Conservation (phyloP, 2,113 vertebrate species). For the Muntiacus muntjak region DNA sequence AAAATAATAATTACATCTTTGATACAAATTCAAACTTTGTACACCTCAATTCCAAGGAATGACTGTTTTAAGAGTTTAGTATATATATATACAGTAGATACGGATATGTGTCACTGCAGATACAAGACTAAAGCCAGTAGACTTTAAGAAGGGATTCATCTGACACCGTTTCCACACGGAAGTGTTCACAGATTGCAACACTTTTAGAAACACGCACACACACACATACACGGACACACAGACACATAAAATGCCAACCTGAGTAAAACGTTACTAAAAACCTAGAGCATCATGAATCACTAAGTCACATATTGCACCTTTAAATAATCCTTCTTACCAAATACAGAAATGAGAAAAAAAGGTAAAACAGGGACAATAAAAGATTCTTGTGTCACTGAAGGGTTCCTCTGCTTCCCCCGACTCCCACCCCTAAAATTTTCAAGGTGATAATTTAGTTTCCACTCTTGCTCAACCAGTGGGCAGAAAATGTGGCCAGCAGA, state of each 20-base stretch:
- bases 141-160: slow-evolving; percentile 50
- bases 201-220: slow-evolving; percentile 69
- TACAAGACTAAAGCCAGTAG: slow-evolving; percentile 77
- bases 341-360: slow-evolving; percentile 70
- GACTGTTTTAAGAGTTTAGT: slow-evolving; percentile 60
- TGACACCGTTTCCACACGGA: slow-evolving; percentile 71
- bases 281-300: slow-evolving; percentile 82
- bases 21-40: slow-evolving; percentile 79
- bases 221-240: slow-evolving; percentile 49
- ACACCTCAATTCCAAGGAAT: slow-evolving; percentile 76
- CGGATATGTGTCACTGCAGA: slow-evolving; percentile 66
- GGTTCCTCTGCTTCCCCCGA: not conserved
- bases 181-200: slow-evolving; percentile 78
- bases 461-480: slow-evolving; percentile 51
- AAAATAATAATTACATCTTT: slow-evolving; percentile 77
- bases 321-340: slow-evolving; percentile 83
- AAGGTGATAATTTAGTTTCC: slow-evolving; percentile 25
- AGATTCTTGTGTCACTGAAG: not conserved
- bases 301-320: slow-evolving; percentile 87
- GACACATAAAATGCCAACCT: slow-evolving; percentile 82
- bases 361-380: slow-evolving; percentile 40
- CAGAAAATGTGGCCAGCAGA: slow-evolving; percentile 11
- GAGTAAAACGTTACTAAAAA: slow-evolving; percentile 83
- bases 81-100: slow-evolving; percentile 77
- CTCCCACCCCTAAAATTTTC: slow-evolving; percentile 34